A percentile compares a stretch with the other conserved stretches of the same genome.
Evolutionary conservation across 2,797 vertebrate genomes (phyloP).

Genomic region (Protonibea diacanthus): DNA sequence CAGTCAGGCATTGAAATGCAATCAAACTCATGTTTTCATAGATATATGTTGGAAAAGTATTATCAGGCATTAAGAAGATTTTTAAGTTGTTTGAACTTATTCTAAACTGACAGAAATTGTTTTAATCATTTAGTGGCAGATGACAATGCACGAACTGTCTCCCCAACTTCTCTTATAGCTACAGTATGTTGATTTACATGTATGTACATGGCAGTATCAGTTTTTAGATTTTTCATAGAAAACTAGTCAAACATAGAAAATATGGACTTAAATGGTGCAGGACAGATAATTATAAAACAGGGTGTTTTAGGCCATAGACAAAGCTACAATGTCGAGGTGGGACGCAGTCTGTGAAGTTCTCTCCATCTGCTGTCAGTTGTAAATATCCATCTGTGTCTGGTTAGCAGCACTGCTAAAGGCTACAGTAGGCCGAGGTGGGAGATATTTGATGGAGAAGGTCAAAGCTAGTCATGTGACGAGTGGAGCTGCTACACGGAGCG

Average conservation of each 20-base stretch:
- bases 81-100: not conserved
- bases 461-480: slow-evolving; percentile 76
- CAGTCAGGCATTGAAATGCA: not conserved
- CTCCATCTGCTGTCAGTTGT: slow-evolving; percentile 76
- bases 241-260: not conserved
- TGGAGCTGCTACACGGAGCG: slow-evolving; percentile 70
- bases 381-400: slow-evolving; percentile 79
- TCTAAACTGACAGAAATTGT: not conserved
- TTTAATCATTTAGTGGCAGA: slow-evolving; percentile 4
- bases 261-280: not conserved
- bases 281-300: slow-evolving; percentile 23
- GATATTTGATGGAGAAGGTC: slow-evolving; percentile 78
- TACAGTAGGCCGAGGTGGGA: slow-evolving; percentile 77
- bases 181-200: not conserved
- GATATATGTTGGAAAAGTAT: no score
- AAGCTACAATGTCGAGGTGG: slow-evolving; percentile 23
- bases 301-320: slow-evolving; percentile 18
- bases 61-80: not conserved
- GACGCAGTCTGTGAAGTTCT: slow-evolving; percentile 55
- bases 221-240: not conserved
- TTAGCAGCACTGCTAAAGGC: slow-evolving; percentile 76
- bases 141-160: not conserved
- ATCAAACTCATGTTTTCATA: not conserved
- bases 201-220: not conserved
- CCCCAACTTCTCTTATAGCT: not conserved